Evolutionary conservation across 2,113 vertebrate species (phyloP), one percentile per base, ranked within the genome.

Genomic region (Lepus americanus): DNA sequence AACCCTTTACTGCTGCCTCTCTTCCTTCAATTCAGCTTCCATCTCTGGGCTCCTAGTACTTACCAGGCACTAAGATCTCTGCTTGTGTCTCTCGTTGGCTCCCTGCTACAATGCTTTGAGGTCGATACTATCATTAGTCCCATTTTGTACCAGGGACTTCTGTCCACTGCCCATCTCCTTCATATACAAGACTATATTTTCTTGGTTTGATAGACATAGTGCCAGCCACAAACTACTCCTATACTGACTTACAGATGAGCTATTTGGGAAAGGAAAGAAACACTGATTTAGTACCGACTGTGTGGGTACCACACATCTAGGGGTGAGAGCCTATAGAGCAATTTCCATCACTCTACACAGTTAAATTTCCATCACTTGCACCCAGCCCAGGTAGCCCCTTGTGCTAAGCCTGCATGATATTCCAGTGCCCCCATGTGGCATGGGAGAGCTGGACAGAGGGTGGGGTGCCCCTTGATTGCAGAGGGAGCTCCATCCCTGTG

Each of bases 401-500:
- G 14, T 80, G 29, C 66, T 73, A 64, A 25, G 23, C 27, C 3
- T 6, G 9, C 10, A 19, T 16, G 53, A 67, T n/a, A 25, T 64
- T 90, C 20, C 7, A 64, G 87, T 22, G 3, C 10, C 39, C 20
- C 39, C 27, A 10, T 53, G 55, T 90, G 20, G 55, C 31, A 22
- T 16, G 67, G 4, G 27, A 31, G 29, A 49, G 61, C 36, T 29
- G 63, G 53, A 27, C 6, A n/a, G 39, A 70, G 53, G 23, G n/a
- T 19, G 3, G 9, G 8, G 1, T 31, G 49, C n/a, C 9, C 51
- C 11, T 74, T 1, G 9, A 19, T 0, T 12, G 20, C 49, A 66
- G 22, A 49, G 51, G 29, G 23, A 49, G 64, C 33, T 44, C 51
- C 51, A n/a, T 14, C 9, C 25, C 77, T 39, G 31, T 16, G 20